Base-by-base conservation (phyloP, 2,797 vertebrate genomes). In the Halcyon leucocephala region DNA sequence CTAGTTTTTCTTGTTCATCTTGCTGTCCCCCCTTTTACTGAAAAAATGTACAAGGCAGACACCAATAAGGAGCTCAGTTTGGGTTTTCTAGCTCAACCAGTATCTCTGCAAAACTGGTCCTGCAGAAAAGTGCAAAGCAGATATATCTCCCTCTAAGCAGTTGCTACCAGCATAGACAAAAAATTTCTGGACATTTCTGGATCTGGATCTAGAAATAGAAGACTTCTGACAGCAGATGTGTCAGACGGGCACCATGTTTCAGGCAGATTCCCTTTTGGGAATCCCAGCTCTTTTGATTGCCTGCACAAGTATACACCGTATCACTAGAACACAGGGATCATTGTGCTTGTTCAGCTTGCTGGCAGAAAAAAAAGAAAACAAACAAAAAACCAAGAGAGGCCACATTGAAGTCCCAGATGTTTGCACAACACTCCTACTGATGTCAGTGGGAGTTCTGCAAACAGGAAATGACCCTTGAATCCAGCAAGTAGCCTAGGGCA, bases 1-100 rank as follows among this genome's bases (percentile, higher is more conserved):
- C 88, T 88, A 90, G 93, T 89, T 97, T 97, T 97, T 97, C 96
- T 80, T 93, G 96, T 82, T 94, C 66, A 80, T 82, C 80, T 89
- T 77, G 70, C 37, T 61, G 31, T 51, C 57, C 39, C 81, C 18
- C 61, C 37, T 78, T 70, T 93, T 73, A 52, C 84, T 95, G 73
- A 94, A 97, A 95, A 95, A 97, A 97, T 16, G 69, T 24, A 79
- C 13, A 93, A 82, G 65, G 66, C 67, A 87, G 74, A 73, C 46
- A 94, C 60, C 72, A 49, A 65, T 48, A 26, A 77, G 79, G 73
- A 89, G 51, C 95, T 46, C 60, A n/a, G 77, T 28, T 52, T 39
- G 52, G 52, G 29, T 87, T 94, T 96, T 91, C 79, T 61, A 73
- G 80, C 17, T 76, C 82, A 88, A 81, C 70, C 61, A 73, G 49